Evolutionary conservation across 1,140 invertebrate genomes (phyloP), one percentile per base, ranked within the genome.

Genomic region (Sarcophaga peregrina): DNA sequence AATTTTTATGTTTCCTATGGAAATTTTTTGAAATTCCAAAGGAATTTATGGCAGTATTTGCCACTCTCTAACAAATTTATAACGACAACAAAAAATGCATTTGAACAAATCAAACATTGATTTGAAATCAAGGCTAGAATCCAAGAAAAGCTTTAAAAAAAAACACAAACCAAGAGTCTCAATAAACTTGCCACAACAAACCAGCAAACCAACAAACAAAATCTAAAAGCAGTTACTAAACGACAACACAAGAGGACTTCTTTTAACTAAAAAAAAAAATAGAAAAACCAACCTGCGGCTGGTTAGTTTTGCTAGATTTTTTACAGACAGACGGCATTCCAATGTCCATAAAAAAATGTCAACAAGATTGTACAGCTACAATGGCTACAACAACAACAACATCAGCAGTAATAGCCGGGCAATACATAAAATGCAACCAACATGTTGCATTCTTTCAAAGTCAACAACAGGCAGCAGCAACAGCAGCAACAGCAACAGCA

Each of bases 281-380:
- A 37, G 4, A 37, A 37, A 37, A 37, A 4, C 1, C 1, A 37
- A 2, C 25, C 25, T 37, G 25, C 25, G 25, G 25, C 25, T 78
- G n/a, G 75, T 17, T 78, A 37, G 25, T 37, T 37, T 37, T 37
- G 25, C 25, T 50, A 78, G 50, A 78, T 17, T 72, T n/a, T 76
- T 58, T 68, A 58, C 82, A 37, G 76, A 52, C 74, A 72, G 75
- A 83, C 87, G 86, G 86, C 88, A 88, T 87, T 88, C 88, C 87
- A 87, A 88, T 88, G 86, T 85, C 87, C 88, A 87, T 86, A 89
- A 87, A 37, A n/a, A 87, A 88, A 89, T 89, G 87, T 87, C 88
- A 88, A 86, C 85, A 85, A 81, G 58, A 83, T 82, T 46, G 80
- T 62, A 83, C 83, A 86, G 81, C 85, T 81, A 82, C 83, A 81